Conservation (phyloP, 2,797 vertebrate genomes). For the Brachyrhaphis roseni region DNA sequence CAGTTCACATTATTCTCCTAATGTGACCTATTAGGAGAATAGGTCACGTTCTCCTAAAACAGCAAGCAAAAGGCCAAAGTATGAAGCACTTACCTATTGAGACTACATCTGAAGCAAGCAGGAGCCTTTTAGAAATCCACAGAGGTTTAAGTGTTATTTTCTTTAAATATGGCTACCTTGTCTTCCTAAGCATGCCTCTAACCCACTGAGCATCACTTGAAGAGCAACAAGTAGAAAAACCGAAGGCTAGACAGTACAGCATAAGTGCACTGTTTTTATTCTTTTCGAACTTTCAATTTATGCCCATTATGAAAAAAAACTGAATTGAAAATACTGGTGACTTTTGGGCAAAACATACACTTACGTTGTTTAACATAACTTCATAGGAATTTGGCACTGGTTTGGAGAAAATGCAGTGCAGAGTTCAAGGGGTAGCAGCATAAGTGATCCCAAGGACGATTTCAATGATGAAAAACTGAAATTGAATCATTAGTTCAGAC, state of each 20-base stretch:
- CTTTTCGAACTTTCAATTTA: too few relatives aligned
- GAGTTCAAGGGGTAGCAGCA: not conserved
- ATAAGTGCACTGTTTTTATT: not conserved
- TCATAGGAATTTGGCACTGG: too few relatives aligned
- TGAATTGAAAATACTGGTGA: too few relatives aligned
- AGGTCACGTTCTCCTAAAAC: slow-evolving; percentile 5
- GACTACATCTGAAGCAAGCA: not conserved
- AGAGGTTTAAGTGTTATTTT: not conserved
- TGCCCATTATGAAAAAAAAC: not conserved
- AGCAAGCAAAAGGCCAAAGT: slow-evolving; percentile 2
- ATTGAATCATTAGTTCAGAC: not conserved
- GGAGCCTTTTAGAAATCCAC: not conserved
- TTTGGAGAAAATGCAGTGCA: not conserved
- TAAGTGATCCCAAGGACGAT: not conserved
- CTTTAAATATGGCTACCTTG: too few relatives aligned
- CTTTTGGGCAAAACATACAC: too few relatives aligned
- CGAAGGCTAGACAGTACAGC: not conserved
- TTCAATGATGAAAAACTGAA: not conserved
- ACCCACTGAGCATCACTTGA: not conserved
- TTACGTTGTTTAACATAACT: too few relatives aligned
- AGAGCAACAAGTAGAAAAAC: not conserved
- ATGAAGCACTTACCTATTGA: slow-evolving; percentile 4
- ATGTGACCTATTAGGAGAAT: too few relatives aligned
- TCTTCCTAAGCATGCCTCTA: not conserved
- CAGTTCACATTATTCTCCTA: not conserved